A percentile compares a stretch with the other conserved stretches of the same genome.
phyloP scores from a whole-genome alignment of 1,140 invertebrate genomes.

The Danaus melanippus region DNA sequence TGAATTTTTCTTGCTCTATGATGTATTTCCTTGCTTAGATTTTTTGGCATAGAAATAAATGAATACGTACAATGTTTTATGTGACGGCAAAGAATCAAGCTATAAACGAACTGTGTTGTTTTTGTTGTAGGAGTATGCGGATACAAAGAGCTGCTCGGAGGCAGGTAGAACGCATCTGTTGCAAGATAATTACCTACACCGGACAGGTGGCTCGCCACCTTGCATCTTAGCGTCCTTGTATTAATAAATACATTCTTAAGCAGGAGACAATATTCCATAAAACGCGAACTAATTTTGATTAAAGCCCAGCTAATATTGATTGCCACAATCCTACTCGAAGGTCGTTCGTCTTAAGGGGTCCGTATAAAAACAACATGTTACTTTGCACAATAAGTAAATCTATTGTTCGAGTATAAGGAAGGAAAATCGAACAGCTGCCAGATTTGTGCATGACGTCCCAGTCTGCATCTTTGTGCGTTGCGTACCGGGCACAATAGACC shows the following conservation, averaged over 20 bases:
- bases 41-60: too few species aligned
- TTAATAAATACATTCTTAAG: conserved; percentile 17
- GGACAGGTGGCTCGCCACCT: conserved; percentile 63
- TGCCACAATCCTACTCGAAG: not conserved
- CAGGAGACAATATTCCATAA: too few species aligned
- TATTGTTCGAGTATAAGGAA: conserved; percentile 64
- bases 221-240: conserved; percentile 46
- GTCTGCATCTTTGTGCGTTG: conserved; percentile 60
- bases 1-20: too few species aligned
- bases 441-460: conserved; percentile 64
- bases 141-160: conserved; percentile 16
- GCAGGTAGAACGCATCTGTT: conserved; percentile 63
- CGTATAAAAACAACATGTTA: conserved; percentile 40
- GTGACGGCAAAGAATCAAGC: not conserved
- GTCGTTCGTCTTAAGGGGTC: conserved; percentile 10
- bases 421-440: conserved; percentile 59
- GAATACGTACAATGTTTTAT: too few species aligned
- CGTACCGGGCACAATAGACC: conserved; percentile 45
- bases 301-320: too few species aligned
- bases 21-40: too few species aligned
- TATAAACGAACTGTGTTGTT: conserved; percentile 1
- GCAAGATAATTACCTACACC: conserved; percentile 49
- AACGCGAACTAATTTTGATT: too few species aligned
- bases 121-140: conserved; percentile 3
- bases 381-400: conserved; percentile 59